Evolutionary conservation across 2,113 vertebrate species (phyloP).

Genomic region (Nicator chloris): DNA sequence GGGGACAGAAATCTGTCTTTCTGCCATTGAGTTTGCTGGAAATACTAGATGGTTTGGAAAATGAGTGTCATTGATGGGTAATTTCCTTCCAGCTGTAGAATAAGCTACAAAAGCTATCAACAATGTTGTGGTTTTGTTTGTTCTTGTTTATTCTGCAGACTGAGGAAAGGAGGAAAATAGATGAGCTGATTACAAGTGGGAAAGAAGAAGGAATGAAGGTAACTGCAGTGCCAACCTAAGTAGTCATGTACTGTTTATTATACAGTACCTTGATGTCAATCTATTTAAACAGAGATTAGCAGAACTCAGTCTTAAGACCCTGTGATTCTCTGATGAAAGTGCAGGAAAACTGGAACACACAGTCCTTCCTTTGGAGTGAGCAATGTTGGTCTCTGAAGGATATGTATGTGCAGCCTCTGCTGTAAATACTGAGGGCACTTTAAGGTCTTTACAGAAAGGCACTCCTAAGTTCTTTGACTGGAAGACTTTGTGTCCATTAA

Average conservation of each 20-base stretch:
- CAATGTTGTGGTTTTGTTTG: background rate
- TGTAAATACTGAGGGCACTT: background rate
- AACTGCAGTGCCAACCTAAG: background rate
- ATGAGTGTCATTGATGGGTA: background rate
- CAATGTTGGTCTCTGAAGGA: background rate
- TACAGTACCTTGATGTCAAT: background rate
- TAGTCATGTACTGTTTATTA: background rate
- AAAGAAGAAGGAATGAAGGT: slow-evolving; percentile 94
- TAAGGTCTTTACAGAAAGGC: background rate
- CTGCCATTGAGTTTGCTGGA: background rate
- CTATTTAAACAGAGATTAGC: background rate
- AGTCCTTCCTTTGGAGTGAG: background rate
- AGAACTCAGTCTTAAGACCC: background rate
- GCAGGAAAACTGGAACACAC: background rate
- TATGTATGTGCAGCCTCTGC: background rate
- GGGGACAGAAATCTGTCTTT: background rate
- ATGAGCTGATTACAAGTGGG: slow-evolving; percentile 85
- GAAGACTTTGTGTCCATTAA: background rate
- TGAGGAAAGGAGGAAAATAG: slow-evolving; percentile 85
- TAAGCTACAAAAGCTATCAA: background rate
- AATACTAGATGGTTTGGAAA: background rate
- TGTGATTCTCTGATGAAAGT: background rate
- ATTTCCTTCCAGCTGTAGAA: background rate
- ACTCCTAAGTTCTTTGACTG: background rate
- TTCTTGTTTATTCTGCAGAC: slow-evolving; percentile 69